Conservation (phyloP, 92 coral and sea anemone genomes). For the Zoanthus solanderi region DNA sequence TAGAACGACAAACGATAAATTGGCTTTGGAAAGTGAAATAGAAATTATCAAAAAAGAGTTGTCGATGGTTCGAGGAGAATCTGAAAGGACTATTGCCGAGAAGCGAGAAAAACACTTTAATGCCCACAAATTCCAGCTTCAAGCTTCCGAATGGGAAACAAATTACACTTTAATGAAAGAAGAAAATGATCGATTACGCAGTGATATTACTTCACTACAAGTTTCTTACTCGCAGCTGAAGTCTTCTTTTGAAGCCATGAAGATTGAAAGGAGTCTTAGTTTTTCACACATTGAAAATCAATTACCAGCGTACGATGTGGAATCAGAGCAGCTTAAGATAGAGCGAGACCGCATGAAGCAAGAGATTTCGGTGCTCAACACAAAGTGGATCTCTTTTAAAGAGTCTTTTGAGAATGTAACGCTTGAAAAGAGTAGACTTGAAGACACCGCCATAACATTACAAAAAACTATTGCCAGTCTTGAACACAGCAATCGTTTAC, state of each 20-base stretch:
- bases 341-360: constrained; percentile 50
- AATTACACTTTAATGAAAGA: constrained; percentile 68
- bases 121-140: constrained; percentile 70
- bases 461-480: constrained; percentile 43
- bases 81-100: constrained; percentile 65
- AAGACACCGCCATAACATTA: constrained; percentile 43
- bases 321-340: constrained; percentile 44
- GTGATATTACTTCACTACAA: constrained; percentile 53
- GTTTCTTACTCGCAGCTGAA: constrained; percentile 32
- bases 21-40: constrained; percentile 54
- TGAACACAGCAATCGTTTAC: constrained; percentile 46
- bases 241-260: constrained; percentile 21
- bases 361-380: constrained; percentile 40
- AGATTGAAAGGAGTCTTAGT: constrained; percentile 23
- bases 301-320: constrained; percentile 31
- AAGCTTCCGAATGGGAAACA: constrained; percentile 73
- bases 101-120: constrained; percentile 64
- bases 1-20: constrained; percentile 61
- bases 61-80: constrained; percentile 53
- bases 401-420: constrained; percentile 49
- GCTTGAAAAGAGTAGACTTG: constrained; percentile 48
- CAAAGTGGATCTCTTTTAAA: constrained; percentile 46
- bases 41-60: constrained; percentile 62
- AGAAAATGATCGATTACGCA: constrained; percentile 70
- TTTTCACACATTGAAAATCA: constrained; percentile 32